Evolutionary conservation across 1,140 invertebrate species (phyloP), one percentile per base, ranked within the genome.

Genomic region (Bombus difficillimus): DNA sequence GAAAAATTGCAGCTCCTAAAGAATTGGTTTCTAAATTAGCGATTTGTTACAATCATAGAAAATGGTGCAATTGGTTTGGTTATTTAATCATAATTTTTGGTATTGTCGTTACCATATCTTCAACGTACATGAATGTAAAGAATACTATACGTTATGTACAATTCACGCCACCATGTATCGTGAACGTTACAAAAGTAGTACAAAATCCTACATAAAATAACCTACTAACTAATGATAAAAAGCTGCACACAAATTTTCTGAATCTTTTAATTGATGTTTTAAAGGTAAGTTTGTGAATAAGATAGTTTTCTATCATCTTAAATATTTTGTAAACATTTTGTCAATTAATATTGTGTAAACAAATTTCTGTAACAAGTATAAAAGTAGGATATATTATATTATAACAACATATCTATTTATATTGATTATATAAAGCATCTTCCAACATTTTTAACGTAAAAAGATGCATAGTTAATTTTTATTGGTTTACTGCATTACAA

Each of bases 101-200:
- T 37, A 89, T 96, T n/a, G 10, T 93, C 0, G 96, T 96, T 5
- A 97, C 96, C 0, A 62, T 96, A 9, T 94, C 96, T 0, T 96
- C 96, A 0, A 97, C 96, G 25, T 97, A 96, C 89, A 96, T 96
- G 0, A 97, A 96, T 93, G 94, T 97, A 87, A 93, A 93, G 73
- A 96, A 96, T 91, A 96, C 96, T 1, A 95, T 96, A 62, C 92
- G 90, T 59, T 96, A 95, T 62, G 96, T 96, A 0, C 95, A 95
- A 73, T 97, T 97, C 88, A 96, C 96, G 8, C 96, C 96, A 34
- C 96, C 97, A 37, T 97, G 97, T 93, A 96, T 97, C 59, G 89
- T 96, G 5, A 97, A 97, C 86, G 94, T 90, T 1, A 91, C 89
- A 1, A 28, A 62, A 13, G 2, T 84, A 9, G 32, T 73, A 18